Conservation (phyloP, 2,888 invertebrate species). For the Ophion obscuratus region DNA sequence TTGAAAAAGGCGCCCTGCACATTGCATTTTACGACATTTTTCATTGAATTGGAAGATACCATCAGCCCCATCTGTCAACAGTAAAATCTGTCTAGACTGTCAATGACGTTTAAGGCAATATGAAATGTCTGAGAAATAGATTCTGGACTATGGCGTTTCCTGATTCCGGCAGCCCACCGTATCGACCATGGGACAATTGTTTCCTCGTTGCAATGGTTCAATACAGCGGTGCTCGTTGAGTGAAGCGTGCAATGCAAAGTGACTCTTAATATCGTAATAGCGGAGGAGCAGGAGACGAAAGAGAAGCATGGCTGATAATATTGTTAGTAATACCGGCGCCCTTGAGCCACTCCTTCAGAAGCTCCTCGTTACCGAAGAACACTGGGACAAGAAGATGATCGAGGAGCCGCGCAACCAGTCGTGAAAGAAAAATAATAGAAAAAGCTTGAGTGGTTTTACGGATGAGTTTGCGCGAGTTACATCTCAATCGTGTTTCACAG, state of each 20-base stretch:
- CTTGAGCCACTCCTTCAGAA: slow-evolving; percentile 82
- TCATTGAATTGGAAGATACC: background rate
- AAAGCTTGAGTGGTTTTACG: slow-evolving; percentile 57
- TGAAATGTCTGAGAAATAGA: background rate
- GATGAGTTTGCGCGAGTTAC: slow-evolving; percentile 5
- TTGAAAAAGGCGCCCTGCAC: background rate
- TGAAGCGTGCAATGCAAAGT: background rate
- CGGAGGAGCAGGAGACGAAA: background rate
- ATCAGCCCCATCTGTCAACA: background rate
- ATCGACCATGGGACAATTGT: background rate
- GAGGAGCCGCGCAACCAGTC: slow-evolving; percentile 37
- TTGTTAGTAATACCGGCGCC: slow-evolving; percentile 79
- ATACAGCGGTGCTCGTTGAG: background rate
- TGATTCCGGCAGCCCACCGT: background rate
- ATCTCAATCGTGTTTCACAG: background rate
- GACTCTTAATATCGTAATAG: background rate
- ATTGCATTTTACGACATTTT: background rate
- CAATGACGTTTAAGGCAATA: background rate
- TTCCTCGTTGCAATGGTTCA: background rate
- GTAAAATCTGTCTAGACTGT: background rate
- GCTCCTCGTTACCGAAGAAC: slow-evolving; percentile 82
- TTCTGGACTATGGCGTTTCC: background rate
- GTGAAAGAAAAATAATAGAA: slow-evolving; percentile 51
- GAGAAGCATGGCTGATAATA: slow-evolving; percentile 8
- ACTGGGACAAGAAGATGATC: slow-evolving; percentile 72